Evolutionary conservation across 2,113 vertebrate species (phyloP), one percentile per base, ranked within the genome.

Genomic region (Hyla sarda): DNA sequence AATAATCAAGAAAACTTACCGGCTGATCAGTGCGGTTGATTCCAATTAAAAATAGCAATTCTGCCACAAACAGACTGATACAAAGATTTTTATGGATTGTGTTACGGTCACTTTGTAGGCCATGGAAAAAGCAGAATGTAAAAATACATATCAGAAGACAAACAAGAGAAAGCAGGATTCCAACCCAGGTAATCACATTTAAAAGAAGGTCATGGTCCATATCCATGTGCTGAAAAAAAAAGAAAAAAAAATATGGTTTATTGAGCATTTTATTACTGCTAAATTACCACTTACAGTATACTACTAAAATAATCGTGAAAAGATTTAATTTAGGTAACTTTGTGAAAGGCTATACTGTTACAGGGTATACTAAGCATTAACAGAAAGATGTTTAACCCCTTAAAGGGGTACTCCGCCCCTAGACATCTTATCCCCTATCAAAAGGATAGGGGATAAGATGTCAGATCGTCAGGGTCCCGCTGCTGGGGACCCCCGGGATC

Each of bases 121-220:
- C 98, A 0, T 96, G 97, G 94, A 99, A 99, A 93, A 99, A 99
- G 95, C 98, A 99, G 93, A 99, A 99, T 85, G 98, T 99, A 95
- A 99, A 99, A 95, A 99, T 97, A 95, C 97, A 99, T 92, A 99
- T 97, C 92, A 99, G 94, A 88, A 99, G 96, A 91, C 98, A 99
- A 88, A 98, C 97, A 85, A 99, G 96, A 0, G 98, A 99, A n/a
- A 99, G 95, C 79, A 99, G 93, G 93, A 99, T 99, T 88, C 98
- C 98, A 75, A 99, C 97, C 98, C 98, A 99, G 0, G 98, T 99
- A 83, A 99, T 99, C 87, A 99, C 96, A 86, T 99, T 97, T 89
- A 99, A 92, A 41, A 99, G 95, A 34, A 99, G 95, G 88, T 98
- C 96, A 21, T 99, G 97, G 62, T 98, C 95, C 0, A 96, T 94